Conservation (phyloP, 1,140 invertebrate genomes). For the Bactericera cockerelli region DNA sequence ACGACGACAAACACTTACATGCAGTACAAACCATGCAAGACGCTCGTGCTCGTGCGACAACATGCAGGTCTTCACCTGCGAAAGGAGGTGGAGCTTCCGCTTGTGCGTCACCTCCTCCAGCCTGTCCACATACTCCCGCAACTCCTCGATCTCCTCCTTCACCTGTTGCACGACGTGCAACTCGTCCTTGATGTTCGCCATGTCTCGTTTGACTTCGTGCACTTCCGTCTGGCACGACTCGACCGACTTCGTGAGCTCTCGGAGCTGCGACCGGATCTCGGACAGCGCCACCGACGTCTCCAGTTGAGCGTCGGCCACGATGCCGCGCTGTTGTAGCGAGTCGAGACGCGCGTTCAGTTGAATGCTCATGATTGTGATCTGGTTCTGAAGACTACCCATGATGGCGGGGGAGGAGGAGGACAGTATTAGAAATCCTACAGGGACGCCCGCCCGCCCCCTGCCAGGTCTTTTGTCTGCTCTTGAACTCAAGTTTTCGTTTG, state of each 20-base stretch:
- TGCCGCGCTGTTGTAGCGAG: constrained; percentile 57
- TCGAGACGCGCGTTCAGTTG: constrained; percentile 81
- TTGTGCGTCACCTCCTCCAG: constrained; percentile 76
- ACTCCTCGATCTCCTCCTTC: constrained; percentile 83
- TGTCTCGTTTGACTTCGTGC: constrained; percentile 67
- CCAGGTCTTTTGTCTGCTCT: constrained; percentile 6
- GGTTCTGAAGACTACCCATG: constrained; percentile 69
- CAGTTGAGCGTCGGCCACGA: constrained; percentile 44
- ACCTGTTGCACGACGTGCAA: constrained; percentile 82
- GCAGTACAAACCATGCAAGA: neutral
- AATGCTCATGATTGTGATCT: constrained; percentile 91
- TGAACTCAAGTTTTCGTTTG: neutral
- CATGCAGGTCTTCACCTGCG: constrained; percentile 49
- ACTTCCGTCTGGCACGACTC: constrained; percentile 79
- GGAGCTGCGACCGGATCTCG: constrained; percentile 75
- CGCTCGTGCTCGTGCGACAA: neutral
- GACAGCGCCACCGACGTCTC: constrained; percentile 78
- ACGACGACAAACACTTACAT: no score
- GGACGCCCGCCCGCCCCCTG: constrained; percentile 13
- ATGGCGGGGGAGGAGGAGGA: constrained; percentile 16
- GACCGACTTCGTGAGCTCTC: constrained; percentile 81
- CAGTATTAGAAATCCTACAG: constrained; percentile 15
- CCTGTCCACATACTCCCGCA: constrained; percentile 75
- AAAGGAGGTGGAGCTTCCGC: constrained; percentile 66
- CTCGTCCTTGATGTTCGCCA: constrained; percentile 86